Evolutionary conservation across 2,888 invertebrate genomes (phyloP), one percentile per base, ranked within the genome.

Genomic region (Nebria salina): DNA sequence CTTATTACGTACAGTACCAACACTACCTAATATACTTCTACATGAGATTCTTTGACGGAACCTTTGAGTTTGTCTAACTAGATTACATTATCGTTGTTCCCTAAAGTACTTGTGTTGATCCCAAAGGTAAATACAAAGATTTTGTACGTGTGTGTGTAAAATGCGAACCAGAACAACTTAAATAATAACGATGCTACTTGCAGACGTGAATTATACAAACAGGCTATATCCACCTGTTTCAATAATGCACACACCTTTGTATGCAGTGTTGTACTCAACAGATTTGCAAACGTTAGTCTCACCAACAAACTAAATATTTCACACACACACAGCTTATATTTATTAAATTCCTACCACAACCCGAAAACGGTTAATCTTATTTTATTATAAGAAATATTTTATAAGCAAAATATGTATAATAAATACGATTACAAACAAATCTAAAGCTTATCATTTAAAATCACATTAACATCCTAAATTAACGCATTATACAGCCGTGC

Each of bases 121-220:
- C 75, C 64, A 11, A 43, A 13, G 11, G 54, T 64, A 75, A 75
- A 75, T 54, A 75, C 64, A 75, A 75, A 75, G 75, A 75, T 75
- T 75, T 3, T 54, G 54, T 8, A 13, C 54, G 54, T 54, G 54
- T 13, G 54, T 13, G 11, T 2, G 2, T 54, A 54, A 54, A 54
- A 54, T 54, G 54, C 54, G 7, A 54, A 54, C 54, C 75, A 75
- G 26, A 15, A 13, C n/a, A 64, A 43, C 64, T 75, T 75, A 54
- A 75, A 75, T 75, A 75, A 75, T 75, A 75, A 75, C 75, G 75
- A 13, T 64, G 75, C 64, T 54, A 75, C 54, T 75, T 75, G 75
- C 75, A 43, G 26, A 20, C 75, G 75, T 75, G 75, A 75, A 75
- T 75, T 75, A 75, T 75, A 54, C 54, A 75, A 43, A 75, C 25